phyloP scores from a whole-genome alignment of 2,797 vertebrate genomes.

The Aphelocoma californica region DNA sequence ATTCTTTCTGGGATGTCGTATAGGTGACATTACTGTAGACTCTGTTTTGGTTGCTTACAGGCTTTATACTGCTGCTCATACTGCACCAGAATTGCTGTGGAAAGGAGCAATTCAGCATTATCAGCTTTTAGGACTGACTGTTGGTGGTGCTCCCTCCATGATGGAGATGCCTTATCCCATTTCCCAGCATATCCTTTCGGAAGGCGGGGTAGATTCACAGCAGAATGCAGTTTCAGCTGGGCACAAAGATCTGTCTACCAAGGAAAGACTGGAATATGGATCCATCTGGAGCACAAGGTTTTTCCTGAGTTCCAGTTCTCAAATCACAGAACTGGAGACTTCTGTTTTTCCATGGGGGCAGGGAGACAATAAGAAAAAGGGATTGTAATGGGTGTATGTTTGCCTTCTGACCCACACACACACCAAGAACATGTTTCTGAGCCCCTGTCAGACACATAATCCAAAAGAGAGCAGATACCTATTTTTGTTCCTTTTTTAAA shows the following conservation, averaged over 20 bases:
- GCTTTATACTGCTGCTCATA: neutral
- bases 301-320: neutral
- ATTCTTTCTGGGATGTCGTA: neutral
- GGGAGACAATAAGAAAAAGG: neutral
- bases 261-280: neutral
- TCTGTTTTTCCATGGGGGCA: neutral
- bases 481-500: neutral
- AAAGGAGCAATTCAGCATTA: neutral
- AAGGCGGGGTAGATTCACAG: neutral
- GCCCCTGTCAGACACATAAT: accelerated
- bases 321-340: neutral
- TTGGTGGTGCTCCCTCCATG: neutral
- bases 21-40: neutral
- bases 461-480: accelerated
- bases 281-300: neutral
- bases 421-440: neutral
- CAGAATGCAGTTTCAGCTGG: accelerated
- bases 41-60: neutral
- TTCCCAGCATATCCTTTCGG: neutral
- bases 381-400: accelerated
- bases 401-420: neutral
- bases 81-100: neutral
- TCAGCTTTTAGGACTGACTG: neutral
- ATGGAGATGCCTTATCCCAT: neutral
- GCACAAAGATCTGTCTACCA: neutral